Conservation (phyloP, 1,140 invertebrate species). For the Arion vulgaris region DNA sequence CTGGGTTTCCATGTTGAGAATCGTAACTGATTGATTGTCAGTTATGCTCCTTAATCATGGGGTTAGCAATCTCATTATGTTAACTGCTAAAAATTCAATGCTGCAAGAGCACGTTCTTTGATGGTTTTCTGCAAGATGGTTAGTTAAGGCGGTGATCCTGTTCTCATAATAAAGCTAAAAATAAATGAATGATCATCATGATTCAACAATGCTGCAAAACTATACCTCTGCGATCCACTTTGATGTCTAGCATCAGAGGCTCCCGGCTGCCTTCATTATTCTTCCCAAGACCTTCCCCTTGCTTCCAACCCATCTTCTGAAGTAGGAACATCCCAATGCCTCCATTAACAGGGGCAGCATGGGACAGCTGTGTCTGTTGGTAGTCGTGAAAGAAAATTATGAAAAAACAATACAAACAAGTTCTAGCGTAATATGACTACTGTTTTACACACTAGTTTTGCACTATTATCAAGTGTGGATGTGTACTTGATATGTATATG, state of each 20-base stretch:
- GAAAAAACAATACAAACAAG: too few species aligned
- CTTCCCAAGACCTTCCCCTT: slow-evolving; percentile 94
- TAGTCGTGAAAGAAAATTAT: not conserved
- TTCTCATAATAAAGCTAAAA: too few species aligned
- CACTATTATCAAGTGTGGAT: too few species aligned
- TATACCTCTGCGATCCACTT: slow-evolving; percentile 90
- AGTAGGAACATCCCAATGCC: slow-evolving; percentile 96
- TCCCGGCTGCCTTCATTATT: slow-evolving; percentile 91
- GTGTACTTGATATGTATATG: too few species aligned
- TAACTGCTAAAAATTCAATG: too few species aligned
- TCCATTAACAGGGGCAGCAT: slow-evolving; percentile 87
- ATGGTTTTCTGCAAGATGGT: not conserved
- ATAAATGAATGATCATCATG: too few species aligned
- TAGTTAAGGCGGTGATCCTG: not conserved
- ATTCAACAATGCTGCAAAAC: too few species aligned
- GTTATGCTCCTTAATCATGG: not conserved
- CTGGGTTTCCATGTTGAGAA: not conserved
- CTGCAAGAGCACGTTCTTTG: too few species aligned
- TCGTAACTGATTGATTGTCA: not conserved
- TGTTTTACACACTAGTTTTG: too few species aligned
- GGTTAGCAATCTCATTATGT: too few species aligned
- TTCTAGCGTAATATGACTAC: too few species aligned
- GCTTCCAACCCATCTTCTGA: slow-evolving; percentile 98
- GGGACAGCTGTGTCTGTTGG: slow-evolving; percentile 87
- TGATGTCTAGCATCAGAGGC: slow-evolving; percentile 91